Conservation (phyloP, 1,140 invertebrate genomes). For the Watersipora subatra region DNA sequence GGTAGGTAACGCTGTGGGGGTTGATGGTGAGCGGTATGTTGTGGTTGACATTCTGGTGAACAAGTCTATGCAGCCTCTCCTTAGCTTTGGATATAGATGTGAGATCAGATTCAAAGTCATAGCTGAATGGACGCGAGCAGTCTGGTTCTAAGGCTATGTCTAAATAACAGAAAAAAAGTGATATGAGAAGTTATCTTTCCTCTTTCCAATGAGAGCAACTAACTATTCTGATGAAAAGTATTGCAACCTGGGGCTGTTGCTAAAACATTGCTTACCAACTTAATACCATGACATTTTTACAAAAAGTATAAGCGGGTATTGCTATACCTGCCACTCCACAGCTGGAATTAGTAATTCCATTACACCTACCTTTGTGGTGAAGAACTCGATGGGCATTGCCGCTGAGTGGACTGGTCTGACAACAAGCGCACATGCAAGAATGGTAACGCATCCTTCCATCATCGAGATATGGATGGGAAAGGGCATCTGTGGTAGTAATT, state of each 20-base stretch:
- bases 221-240: too few species aligned
- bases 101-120: conserved; percentile 84
- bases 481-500: conserved; percentile 80
- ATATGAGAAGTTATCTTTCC: too few species aligned
- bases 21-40: conserved; percentile 96
- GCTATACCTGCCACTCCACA: too few species aligned
- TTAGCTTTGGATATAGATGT: conserved; percentile 82
- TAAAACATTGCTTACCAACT: too few species aligned
- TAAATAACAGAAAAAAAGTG: background rate
- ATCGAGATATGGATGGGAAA: conserved; percentile 90
- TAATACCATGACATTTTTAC: too few species aligned
- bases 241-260: too few species aligned
- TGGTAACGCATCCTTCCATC: conserved; percentile 94
- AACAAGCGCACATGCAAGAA: conserved; percentile 99
- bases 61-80: conserved; percentile 97
- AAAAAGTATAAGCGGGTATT: too few species aligned
- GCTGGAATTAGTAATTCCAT: too few species aligned
- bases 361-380: background rate
- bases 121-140: conserved; percentile 74
- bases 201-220: too few species aligned
- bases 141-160: conserved; percentile 75
- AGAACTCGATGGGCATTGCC: conserved; percentile 42
- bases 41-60: conserved; percentile 72
- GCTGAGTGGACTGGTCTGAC: conserved; percentile 47
- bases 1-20: conserved; percentile 95